Conservation (phyloP, 2,113 vertebrate species). For the Sigmodon hispidus region DNA sequence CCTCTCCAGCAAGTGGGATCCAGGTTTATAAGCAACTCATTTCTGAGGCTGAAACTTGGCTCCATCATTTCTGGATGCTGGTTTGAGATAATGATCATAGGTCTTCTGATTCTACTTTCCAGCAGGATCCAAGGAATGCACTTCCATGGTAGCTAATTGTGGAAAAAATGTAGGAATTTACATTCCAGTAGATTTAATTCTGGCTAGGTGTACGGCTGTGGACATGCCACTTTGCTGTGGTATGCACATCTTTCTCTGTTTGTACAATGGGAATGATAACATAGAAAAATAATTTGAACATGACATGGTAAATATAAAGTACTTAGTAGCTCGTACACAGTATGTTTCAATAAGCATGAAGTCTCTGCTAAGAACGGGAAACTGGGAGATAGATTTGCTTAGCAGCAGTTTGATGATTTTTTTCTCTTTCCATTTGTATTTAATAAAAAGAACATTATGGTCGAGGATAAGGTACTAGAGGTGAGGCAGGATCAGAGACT, state of each 20-base stretch:
- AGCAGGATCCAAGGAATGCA: not conserved
- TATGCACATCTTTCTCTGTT: not conserved
- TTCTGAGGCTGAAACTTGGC: not conserved
- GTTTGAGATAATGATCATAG: not conserved
- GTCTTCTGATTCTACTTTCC: not conserved
- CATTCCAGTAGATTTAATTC: not conserved
- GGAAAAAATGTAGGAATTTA: not conserved
- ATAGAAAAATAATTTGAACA: not conserved
- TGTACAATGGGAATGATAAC: not conserved
- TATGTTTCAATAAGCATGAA: not conserved
- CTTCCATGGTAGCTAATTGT: not conserved
- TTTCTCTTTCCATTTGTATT: not conserved
- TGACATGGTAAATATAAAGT: not conserved
- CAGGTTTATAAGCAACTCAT: not conserved
- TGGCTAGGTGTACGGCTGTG: not conserved
- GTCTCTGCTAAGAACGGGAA: not conserved
- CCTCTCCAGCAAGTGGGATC: not conserved
- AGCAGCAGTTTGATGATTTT: not conserved
- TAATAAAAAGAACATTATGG: not conserved
- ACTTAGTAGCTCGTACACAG: not conserved
- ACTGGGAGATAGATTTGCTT: not conserved
- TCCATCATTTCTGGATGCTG: slow-evolving; percentile 5
- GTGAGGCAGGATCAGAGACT: not conserved
- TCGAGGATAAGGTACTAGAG: not conserved
- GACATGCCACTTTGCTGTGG: not conserved